Percentiles rank a stretch among this genome's conserved stretches.
Conservation (phyloP, 2,888 invertebrate species). For the Ferdinandea cuprea region DNA sequence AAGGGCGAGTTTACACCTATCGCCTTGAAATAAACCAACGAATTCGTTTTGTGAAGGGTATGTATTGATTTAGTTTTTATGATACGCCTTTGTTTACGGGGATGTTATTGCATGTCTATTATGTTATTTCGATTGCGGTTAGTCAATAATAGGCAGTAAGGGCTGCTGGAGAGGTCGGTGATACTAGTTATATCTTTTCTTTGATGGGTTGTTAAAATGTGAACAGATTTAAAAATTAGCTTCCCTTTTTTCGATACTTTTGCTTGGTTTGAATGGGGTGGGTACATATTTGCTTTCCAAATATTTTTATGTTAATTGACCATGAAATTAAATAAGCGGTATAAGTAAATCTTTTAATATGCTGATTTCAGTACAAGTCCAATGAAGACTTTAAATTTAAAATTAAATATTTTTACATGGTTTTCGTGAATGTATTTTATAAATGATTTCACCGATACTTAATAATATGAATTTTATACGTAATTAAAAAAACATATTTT, state of each 20-base stretch:
- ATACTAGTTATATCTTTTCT: slow-evolving; percentile 78
- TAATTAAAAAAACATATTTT: too few relatives aligned
- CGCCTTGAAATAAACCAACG: slow-evolving; percentile 27
- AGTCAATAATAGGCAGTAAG: slow-evolving; percentile 71
- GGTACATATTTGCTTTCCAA: not conserved
- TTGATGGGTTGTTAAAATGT: slow-evolving; percentile 83
- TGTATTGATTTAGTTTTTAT: slow-evolving; percentile 70
- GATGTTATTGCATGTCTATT: slow-evolving; percentile 60
- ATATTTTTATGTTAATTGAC: not conserved
- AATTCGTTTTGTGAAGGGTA: slow-evolving; percentile 77
- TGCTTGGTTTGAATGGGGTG: too few relatives aligned
- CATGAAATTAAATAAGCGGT: slow-evolving; percentile 34
- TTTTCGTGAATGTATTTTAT: too few relatives aligned
- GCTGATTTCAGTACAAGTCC: too few relatives aligned
- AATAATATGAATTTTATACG: too few relatives aligned
- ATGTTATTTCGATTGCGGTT: slow-evolving; percentile 47
- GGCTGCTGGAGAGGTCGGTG: slow-evolving; percentile 76
- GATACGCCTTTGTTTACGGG: slow-evolving; percentile 26
- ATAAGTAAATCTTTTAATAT: too few relatives aligned
- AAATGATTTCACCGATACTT: too few relatives aligned
- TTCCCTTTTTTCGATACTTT: slow-evolving; percentile 17
- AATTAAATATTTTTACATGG: too few relatives aligned
- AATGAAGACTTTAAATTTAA: too few relatives aligned
- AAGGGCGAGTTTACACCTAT: slow-evolving; percentile 38
- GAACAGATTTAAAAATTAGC: slow-evolving; percentile 79